Evolutionary conservation across 2,797 vertebrate genomes (phyloP).

Genomic region (Erethizon dorsatum): DNA sequence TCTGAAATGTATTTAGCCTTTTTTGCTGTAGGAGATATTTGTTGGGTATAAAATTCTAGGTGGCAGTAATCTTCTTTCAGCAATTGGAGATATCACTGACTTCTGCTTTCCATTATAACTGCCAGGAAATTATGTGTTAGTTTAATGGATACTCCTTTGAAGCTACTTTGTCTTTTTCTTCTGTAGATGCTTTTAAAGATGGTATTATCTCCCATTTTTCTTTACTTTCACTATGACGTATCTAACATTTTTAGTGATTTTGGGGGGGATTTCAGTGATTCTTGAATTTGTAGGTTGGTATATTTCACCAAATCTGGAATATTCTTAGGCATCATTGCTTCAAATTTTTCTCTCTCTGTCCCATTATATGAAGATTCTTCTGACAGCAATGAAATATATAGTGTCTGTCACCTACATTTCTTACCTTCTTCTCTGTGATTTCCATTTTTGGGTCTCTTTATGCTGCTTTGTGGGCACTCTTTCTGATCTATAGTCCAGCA

Average conservation of each 20-base stretch:
- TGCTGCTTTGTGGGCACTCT: neutral
- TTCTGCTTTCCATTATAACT: neutral
- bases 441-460: neutral
- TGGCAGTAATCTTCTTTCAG: conserved; percentile 11
- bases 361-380: neutral
- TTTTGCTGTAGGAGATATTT: neutral
- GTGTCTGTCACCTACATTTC: neutral
- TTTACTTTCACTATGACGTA: neutral
- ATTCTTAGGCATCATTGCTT: neutral
- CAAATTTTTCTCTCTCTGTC: neutral
- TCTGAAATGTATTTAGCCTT: neutral
- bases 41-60: neutral
- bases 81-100: neutral
- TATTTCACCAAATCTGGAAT: neutral
- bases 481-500: neutral
- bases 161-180: neutral
- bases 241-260: neutral
- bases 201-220: neutral
- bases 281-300: neutral
- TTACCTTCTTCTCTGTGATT: neutral
- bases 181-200: neutral
- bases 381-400: neutral
- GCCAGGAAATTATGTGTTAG: neutral
- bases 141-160: neutral
- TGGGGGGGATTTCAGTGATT: neutral